Percentiles rank a stretch among this genome's conserved stretches.
These are phyloP conservation scores for Carterocephalus palaemon DNA, from an alignment of 2,888 invertebrate genomes.

Conservation along the genomic window DNA sequence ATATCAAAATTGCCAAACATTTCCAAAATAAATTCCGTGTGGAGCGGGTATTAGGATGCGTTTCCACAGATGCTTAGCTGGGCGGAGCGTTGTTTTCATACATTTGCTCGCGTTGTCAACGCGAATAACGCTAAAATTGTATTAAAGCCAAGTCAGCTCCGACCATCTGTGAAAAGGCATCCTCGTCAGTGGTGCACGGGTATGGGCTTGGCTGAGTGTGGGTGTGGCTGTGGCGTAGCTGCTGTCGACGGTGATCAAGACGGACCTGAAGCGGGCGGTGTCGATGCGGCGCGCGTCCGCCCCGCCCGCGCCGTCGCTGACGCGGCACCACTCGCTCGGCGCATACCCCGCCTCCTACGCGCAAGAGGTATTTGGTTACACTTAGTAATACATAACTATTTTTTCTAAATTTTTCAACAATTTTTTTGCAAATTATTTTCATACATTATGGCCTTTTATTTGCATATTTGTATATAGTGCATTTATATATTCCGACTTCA, in stretches of 20 bases:
- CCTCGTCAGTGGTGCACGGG: conserved; percentile 21
- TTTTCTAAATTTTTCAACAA: conserved; percentile 2
- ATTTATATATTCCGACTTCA: no score
- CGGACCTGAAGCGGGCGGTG: conserved; percentile 81
- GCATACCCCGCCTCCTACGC: conserved; percentile 65
- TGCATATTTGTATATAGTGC: no score
- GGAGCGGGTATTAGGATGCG: no score
- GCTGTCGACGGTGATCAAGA: conserved; percentile 87
- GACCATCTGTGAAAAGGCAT: no score
- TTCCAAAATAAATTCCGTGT: no score
- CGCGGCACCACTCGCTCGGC: conserved; percentile 59
- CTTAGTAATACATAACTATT: conserved; percentile 1
- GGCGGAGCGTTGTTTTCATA: no score
- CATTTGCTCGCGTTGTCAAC: no score
- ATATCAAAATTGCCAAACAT: no score
- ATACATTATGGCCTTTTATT: no score
- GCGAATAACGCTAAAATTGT: no score
- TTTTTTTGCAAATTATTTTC: no score
- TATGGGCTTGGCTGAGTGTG: conserved; percentile 9
- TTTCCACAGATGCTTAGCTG: no score
- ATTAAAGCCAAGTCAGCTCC: neutral
- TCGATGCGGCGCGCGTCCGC: conserved; percentile 66
- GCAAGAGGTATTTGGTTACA: conserved; percentile 56
- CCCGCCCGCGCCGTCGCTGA: conserved; percentile 63
- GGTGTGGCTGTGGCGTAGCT: conserved; percentile 73